Percentiles rank a stretch among this genome's conserved stretches.
These are phyloP conservation scores for Cirrhinus mrigala DNA, from an alignment of 2,797 vertebrate genomes.

Conservation along the genomic window DNA sequence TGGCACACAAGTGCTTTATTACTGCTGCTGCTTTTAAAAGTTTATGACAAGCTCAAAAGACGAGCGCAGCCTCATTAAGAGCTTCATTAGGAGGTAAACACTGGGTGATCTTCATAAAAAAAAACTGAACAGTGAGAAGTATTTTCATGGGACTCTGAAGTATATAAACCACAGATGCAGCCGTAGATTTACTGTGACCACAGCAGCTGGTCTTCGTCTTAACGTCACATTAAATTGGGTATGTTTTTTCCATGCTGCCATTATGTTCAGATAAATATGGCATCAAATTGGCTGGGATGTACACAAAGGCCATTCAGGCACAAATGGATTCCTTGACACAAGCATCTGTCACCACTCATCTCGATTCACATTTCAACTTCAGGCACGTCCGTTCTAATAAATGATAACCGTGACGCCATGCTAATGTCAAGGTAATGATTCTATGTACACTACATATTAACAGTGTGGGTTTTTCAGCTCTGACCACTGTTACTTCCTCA, in stretches of 20 bases:
- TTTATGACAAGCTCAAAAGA: background rate
- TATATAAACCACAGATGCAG: constrained; percentile 44
- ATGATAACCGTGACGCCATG: background rate
- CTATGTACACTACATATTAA: background rate
- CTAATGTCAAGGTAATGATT: background rate
- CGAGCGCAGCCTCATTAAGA: background rate
- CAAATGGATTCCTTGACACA: background rate
- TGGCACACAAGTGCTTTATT: background rate
- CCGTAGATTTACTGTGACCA: constrained; percentile 9
- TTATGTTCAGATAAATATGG: constrained; percentile 38
- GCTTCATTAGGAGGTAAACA: background rate
- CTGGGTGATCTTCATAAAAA: constrained; percentile 10
- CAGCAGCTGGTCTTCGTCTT: constrained; percentile 42
- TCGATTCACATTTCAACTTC: background rate
- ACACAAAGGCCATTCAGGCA: constrained; percentile 8
- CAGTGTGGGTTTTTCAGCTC: background rate
- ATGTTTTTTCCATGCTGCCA: constrained; percentile 50
- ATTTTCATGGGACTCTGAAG: constrained; percentile 15
- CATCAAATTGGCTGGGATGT: constrained; percentile 19
- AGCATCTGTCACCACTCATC: background rate
- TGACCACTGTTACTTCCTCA: constrained; percentile 66
- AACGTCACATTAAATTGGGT: constrained; percentile 25
- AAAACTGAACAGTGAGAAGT: background rate
- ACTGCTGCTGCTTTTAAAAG: background rate
- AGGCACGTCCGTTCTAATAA: background rate